Percentiles rank a stretch among this genome's conserved stretches.
Evolutionary conservation across 2,797 vertebrate genomes (phyloP).

Genomic region (Microctenopoma steveboyesi): DNA sequence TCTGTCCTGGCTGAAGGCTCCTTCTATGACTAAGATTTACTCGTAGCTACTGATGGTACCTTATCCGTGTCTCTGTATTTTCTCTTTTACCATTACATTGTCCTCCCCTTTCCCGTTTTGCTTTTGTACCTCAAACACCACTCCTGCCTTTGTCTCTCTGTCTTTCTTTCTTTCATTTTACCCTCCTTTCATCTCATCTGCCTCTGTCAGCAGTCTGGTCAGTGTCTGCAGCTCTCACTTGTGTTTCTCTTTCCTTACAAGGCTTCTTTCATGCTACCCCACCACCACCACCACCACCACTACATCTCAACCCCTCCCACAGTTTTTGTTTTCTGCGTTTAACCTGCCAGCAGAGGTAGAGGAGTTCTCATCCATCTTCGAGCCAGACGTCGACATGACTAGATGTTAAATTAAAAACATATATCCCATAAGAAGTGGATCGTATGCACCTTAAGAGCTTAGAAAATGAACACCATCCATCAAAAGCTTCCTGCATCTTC

Average conservation of each 20-base stretch:
- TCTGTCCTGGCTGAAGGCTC: constrained; percentile 4
- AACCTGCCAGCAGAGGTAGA: constrained; percentile 72
- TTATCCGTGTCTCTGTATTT: constrained; percentile 30
- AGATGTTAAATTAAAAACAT: constrained; percentile 80
- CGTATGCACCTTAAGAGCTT: constrained; percentile 68
- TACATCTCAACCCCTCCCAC: constrained; percentile 36
- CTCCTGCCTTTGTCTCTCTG: constrained; percentile 34
- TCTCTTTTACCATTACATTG: constrained; percentile 24
- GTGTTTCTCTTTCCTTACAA: constrained; percentile 60
- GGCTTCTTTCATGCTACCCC: constrained; percentile 46
- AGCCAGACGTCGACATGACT: constrained; percentile 59
- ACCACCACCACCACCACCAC: background rate
- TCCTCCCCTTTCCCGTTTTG: constrained; percentile 1
- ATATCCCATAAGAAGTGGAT: constrained; percentile 68
- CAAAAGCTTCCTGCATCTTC: constrained; percentile 56
- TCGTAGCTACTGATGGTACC: background rate
- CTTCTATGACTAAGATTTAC: background rate
- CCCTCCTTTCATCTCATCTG: constrained; percentile 30
- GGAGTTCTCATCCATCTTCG: constrained; percentile 78
- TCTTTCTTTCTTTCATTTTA: constrained; percentile 15
- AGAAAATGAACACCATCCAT: constrained; percentile 83
- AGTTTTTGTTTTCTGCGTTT: constrained; percentile 41
- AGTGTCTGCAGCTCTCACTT: constrained; percentile 48
- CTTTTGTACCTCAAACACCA: constrained; percentile 11
- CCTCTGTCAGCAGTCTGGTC: constrained; percentile 66